phyloP scores from a whole-genome alignment of 2,113 vertebrate genomes.

The Syngnathus scovelli region DNA sequence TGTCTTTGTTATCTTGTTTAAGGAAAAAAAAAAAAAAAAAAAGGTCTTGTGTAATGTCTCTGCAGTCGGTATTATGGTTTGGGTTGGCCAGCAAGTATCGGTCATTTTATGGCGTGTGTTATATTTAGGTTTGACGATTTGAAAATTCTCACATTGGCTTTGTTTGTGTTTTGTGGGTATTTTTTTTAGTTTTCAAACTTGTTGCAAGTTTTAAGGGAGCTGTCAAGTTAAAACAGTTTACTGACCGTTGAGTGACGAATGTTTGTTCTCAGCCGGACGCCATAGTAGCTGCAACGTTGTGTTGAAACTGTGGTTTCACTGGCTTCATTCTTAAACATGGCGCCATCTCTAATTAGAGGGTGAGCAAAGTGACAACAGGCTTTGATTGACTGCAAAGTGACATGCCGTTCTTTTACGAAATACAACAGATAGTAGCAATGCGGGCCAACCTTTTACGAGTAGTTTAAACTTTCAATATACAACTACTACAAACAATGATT shows the following conservation, averaged over 20 bases:
- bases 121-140: neutral
- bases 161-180: neutral
- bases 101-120: neutral
- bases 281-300: neutral
- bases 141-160: neutral
- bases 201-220: neutral
- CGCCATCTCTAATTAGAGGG: conserved; percentile 26
- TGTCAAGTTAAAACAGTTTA: neutral
- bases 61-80: neutral
- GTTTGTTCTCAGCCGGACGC: neutral
- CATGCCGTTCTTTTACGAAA: neutral
- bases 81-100: neutral
- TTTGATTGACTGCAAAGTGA: conserved; percentile 7
- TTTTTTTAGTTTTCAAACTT: neutral
- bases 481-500: too few species aligned
- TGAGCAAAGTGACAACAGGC: neutral
- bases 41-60: conserved; percentile 2
- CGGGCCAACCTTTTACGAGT: neutral
- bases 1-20: conserved; percentile 5
- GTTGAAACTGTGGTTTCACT: neutral
- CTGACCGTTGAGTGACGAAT: neutral
- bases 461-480: too few species aligned
- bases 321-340: conserved; percentile 5
- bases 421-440: neutral
- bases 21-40: neutral